phyloP scores from a whole-genome alignment of 2,113 vertebrate genomes.

The Takifugu bimaculatus region DNA sequence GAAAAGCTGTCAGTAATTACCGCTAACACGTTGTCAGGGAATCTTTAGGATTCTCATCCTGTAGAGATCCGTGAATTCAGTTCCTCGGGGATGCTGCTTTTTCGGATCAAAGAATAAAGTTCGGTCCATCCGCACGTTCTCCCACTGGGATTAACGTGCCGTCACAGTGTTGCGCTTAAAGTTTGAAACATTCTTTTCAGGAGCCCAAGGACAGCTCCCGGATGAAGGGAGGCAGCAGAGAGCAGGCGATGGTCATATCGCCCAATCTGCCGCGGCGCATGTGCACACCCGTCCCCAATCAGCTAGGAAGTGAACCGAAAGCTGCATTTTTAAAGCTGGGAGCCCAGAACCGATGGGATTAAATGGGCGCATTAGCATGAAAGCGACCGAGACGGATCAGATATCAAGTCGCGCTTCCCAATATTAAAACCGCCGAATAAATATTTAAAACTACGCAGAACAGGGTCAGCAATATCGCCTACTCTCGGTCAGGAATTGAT shows the following conservation, averaged over 20 bases:
- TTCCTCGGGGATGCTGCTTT: slow-evolving; percentile 28
- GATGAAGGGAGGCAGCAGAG: slow-evolving; percentile 12
- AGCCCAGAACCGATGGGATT: slow-evolving; percentile 1
- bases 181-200: slow-evolving; percentile 42
- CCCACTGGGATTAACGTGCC: slow-evolving; percentile 26
- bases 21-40: slow-evolving; percentile 26
- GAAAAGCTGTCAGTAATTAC: slow-evolving; percentile 35
- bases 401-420: too few species aligned
- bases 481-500: too few species aligned
- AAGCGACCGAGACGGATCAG: background rate
- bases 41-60: slow-evolving; percentile 18
- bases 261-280: slow-evolving; percentile 42
- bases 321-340: slow-evolving; percentile 12
- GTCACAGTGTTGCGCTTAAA: slow-evolving; percentile 33
- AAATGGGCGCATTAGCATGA: background rate
- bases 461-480: too few species aligned
- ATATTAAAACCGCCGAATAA: too few species aligned
- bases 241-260: slow-evolving; percentile 16
- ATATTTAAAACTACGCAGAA: too few species aligned
- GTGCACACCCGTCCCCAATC: slow-evolving; percentile 30
- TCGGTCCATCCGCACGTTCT: slow-evolving; percentile 17
- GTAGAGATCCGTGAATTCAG: slow-evolving; percentile 29
- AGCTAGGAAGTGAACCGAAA: slow-evolving; percentile 5
- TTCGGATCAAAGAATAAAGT: slow-evolving; percentile 33
- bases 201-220: slow-evolving; percentile 30